A percentile compares a stretch with the other conserved stretches of the same genome.
Conservation (phyloP, 1,140 invertebrate genomes). For the Hormaphis cornu region DNA sequence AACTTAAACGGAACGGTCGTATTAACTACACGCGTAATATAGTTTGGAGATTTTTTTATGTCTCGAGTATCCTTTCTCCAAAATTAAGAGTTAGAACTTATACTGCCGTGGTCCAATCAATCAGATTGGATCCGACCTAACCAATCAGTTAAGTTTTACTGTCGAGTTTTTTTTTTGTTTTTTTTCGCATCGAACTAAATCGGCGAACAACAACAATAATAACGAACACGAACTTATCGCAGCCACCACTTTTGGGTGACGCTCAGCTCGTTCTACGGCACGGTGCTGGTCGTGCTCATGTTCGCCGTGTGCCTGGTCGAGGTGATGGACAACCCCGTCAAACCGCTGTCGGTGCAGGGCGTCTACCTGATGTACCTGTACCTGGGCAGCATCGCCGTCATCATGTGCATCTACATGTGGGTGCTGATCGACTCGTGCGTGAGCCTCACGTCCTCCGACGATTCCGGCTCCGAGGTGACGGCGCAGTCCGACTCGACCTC, state of each 20-base stretch:
- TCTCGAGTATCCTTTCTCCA: too few relatives aligned
- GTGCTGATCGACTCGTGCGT: slow-evolving; percentile 51
- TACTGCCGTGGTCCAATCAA: too few relatives aligned
- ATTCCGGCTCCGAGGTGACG: slow-evolving; percentile 35
- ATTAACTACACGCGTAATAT: too few relatives aligned
- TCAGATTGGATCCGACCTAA: too few relatives aligned
- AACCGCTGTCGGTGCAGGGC: slow-evolving; percentile 53
- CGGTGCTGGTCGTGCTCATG: slow-evolving; percentile 51
- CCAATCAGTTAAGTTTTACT: too few relatives aligned
- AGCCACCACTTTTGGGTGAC: slow-evolving; percentile 52
- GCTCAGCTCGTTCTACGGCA: slow-evolving; percentile 54
- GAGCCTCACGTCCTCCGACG: slow-evolving; percentile 39
- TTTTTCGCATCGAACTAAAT: too few relatives aligned
- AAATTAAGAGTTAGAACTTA: too few relatives aligned
- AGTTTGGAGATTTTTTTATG: too few relatives aligned
- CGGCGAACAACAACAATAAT: too few relatives aligned
- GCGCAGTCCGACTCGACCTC: slow-evolving; percentile 41
- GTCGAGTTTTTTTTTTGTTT: slow-evolving; percentile 4
- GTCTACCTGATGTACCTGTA: slow-evolving; percentile 57
- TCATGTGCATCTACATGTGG: slow-evolving; percentile 57
- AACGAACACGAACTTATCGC: too few relatives aligned
- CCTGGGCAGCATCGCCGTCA: slow-evolving; percentile 53
- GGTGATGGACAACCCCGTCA: slow-evolving; percentile 51
- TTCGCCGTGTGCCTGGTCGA: slow-evolving; percentile 51
- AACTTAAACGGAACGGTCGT: too few relatives aligned